Evolutionary conservation across 2,888 invertebrate species (phyloP), one percentile per base, ranked within the genome.

Genomic region (Lepas anatifera): DNA sequence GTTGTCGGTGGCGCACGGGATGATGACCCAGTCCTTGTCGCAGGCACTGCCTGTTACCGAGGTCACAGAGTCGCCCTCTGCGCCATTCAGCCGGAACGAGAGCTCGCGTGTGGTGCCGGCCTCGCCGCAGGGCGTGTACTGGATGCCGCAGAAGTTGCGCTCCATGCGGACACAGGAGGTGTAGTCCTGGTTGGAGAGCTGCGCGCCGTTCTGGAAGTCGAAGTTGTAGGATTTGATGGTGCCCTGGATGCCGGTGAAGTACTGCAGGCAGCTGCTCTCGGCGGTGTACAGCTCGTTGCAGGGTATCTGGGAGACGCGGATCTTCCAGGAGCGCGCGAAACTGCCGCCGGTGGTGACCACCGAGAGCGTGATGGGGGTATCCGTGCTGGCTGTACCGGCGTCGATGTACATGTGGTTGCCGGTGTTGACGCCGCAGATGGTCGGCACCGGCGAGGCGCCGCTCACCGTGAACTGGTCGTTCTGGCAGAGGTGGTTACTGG

Each of bases 141-240:
- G 91, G 66, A 92, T 88, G 0, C 90, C 89, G 75, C 93, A 94
- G 78, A 92, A 92, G 78, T 92, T 93, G 72, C 88, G 84, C 78
- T 93, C 93, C 77, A 87, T 88, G 41, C 93, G 81, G 52, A 93
- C 84, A 78, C 93, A 94, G 73, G 92, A 87, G 73, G 90, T 89
- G 78, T 94, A 94, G 79, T 93, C 92, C 78, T 93, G 92, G 79
- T 92, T 92, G 70, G 92, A 91, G 27, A 93, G 84, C 77, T 92
- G 91, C 3, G 88, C 81, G 0, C 92, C 92, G 0, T 84, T 84
- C 0, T 82, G 82, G 0, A 88, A 85, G 74, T 92, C 90, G 77
- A 89, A 94, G 81, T 94, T 94, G 80, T 89, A 94, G 6, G 92
- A 91, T 52, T 85, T 85, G 22, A 93, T 84, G 71, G 88, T 87